Conservation (phyloP, 2,888 invertebrate species). For the Thalpophila matura region DNA sequence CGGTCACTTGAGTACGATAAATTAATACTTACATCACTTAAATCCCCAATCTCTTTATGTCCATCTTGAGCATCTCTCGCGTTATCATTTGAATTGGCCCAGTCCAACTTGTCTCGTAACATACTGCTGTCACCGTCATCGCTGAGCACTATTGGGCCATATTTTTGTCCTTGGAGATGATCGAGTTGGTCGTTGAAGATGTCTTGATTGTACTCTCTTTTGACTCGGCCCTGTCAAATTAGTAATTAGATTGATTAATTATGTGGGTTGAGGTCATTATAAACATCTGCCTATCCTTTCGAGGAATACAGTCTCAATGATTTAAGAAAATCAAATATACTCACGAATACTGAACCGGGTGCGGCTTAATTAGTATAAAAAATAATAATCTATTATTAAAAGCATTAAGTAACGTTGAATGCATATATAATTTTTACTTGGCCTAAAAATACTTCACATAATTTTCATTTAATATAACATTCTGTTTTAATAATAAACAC, state of each 20-base stretch:
- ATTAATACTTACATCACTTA: conserved; percentile 70
- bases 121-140: conserved; percentile 74
- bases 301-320: too few relatives aligned
- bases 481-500: too few relatives aligned
- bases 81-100: conserved; percentile 69
- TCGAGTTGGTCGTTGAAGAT: conserved; percentile 80
- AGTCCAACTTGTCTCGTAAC: conserved; percentile 75
- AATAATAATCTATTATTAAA: too few relatives aligned
- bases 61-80: conserved; percentile 73
- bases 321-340: too few relatives aligned
- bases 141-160: conserved; percentile 75
- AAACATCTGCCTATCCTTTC: too few relatives aligned
- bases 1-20: not conserved
- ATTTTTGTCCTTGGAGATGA: conserved; percentile 70
- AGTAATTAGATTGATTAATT: too few relatives aligned
- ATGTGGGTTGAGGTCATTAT: too few relatives aligned
- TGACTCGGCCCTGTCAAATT: conserved; percentile 72
- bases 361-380: too few relatives aligned
- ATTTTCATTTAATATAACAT: too few relatives aligned
- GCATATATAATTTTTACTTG: too few relatives aligned
- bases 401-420: too few relatives aligned
- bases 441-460: too few relatives aligned
- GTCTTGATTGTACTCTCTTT: conserved; percentile 79
- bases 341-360: conserved; percentile 76
- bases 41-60: conserved; percentile 74